A percentile compares a stretch with the other conserved stretches of the same genome.
These are phyloP conservation scores for Tauraco hartlaubi DNA, from an alignment of 2,797 vertebrate species.

Conservation along the genomic window DNA sequence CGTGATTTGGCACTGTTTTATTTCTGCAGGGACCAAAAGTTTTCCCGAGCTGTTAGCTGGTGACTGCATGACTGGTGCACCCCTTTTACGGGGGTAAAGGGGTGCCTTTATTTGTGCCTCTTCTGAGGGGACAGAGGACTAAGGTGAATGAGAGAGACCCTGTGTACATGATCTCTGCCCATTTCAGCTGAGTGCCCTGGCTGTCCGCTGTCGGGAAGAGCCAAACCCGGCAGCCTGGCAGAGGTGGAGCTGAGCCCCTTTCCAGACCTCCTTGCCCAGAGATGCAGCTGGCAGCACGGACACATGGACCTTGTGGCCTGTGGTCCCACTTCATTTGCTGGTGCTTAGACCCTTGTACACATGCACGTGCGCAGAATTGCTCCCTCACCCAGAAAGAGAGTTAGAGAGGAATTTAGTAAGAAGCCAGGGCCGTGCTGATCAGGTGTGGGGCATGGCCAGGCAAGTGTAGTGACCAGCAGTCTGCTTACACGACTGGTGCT, in stretches of 20 bases:
- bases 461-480: not conserved
- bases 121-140: not conserved
- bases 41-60: not conserved
- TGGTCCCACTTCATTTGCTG: not conserved
- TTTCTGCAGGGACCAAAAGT: not conserved
- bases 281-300: not conserved
- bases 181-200: not conserved
- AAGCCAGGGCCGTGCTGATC: not conserved
- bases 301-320: not conserved
- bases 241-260: not conserved
- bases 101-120: not conserved
- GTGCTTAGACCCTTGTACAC: not conserved
- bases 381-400: not conserved
- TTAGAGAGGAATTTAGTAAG: not conserved
- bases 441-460: not conserved
- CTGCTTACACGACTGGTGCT: not conserved
- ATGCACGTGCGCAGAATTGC: too few relatives aligned
- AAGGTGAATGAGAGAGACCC: not conserved
- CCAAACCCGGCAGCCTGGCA: not conserved
- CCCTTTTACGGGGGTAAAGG: not conserved
- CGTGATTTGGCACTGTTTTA: not conserved
- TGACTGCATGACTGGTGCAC: not conserved
- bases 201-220: not conserved
- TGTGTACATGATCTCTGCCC: rapidly evolving
- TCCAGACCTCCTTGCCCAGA: not conserved